These are phyloP conservation scores for Alligator sinensis DNA, from an alignment of 2,113 vertebrate genomes.

Conservation along the genomic window DNA sequence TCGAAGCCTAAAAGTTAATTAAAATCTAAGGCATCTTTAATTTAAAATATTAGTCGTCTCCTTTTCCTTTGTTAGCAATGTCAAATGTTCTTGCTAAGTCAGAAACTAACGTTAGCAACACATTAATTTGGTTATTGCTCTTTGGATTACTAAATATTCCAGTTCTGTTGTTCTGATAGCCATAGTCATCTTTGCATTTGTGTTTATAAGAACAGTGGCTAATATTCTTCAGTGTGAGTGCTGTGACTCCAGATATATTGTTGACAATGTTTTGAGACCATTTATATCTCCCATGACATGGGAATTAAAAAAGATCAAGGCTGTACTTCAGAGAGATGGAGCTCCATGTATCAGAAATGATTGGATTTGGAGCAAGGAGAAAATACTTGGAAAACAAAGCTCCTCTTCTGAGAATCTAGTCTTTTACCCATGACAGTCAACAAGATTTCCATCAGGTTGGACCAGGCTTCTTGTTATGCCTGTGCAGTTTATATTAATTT, in stretches of 20 bases:
- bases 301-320: neutral
- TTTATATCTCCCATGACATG: neutral
- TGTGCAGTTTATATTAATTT: neutral
- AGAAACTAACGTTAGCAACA: neutral
- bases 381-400: neutral
- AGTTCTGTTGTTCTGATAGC: neutral
- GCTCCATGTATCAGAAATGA: neutral
- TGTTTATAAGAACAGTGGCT: neutral
- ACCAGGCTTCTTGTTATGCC: neutral
- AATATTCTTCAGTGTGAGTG: neutral
- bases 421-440: neutral
- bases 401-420: neutral
- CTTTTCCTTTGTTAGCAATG: conserved; percentile 33
- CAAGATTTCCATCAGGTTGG: neutral
- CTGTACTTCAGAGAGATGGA: neutral
- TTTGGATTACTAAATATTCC: neutral
- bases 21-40: conserved; percentile 20
- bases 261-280: neutral
- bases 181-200: neutral
- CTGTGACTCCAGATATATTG: neutral
- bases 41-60: conserved; percentile 17
- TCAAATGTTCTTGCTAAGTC: neutral
- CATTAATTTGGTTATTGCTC: conserved; percentile 30
- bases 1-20: conserved; percentile 67
- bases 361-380: neutral